Base-by-base conservation (phyloP, 2,797 vertebrate genomes). In the Acrossocheilus fasciatus region DNA sequence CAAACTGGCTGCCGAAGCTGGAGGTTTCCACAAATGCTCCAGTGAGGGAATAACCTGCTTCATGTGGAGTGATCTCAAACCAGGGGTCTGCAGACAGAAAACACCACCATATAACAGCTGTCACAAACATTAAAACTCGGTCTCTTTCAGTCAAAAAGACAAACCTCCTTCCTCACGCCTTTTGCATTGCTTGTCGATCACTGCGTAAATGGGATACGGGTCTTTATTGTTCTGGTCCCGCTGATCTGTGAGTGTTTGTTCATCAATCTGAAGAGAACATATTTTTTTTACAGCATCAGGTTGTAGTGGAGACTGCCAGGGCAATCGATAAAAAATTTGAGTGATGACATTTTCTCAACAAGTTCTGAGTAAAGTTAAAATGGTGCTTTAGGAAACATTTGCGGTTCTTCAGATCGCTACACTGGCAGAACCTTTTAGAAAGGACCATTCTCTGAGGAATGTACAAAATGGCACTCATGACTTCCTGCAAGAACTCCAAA, bases 141-240 rank as follows among this genome's bases (percentile, higher is more conserved):
- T 23, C 20, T 43, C 10, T 69, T 36, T 68, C 45, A 59, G 8
- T n/a, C 30, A n/a, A 18, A 50, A 2, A 68, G 4, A 84, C 69
- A 68, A 45, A 88, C 87, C 87, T 78, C 11, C 69, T 4, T 26
- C n/a, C 15, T 23, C 52, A 34, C 7, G n/a, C 15, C 52, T 0
- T 85, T 72, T n/a, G 45, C 10, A 47, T 23, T 78, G 80, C 23
- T 86, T 83, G 47, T 88, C 87, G 34, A 88, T 86, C 84, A 75
- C 87, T 4, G 84, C 83, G 20, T 86, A 86, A n/a, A 88, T 86
- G 68, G 87, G 87, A 88, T 83, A 88, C 0, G 87, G 87, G 14
- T 88, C 84, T 23, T 68, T 54, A 26, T 4, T 69, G 36, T 80
- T 36, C 18, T 54, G 41, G 2, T 66, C 64, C 68, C 74, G n/a